Evolutionary conservation across 2,113 vertebrate species (phyloP).

Genomic region (Phalacrocorax aristotelis): DNA sequence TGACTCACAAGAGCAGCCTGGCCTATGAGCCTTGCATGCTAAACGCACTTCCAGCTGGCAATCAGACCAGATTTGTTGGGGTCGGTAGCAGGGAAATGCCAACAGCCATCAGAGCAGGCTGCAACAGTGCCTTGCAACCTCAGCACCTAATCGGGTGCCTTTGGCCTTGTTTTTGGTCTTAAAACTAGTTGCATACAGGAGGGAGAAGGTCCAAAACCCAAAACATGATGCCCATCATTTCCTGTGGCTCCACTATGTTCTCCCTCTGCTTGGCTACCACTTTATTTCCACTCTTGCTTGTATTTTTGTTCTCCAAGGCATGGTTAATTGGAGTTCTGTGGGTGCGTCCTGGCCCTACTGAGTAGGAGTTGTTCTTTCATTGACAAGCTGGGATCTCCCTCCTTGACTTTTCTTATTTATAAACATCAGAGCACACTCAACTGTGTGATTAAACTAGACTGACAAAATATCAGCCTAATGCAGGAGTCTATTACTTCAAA

Average conservation of each 20-base stretch:
- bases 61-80: accelerated
- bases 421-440: accelerated
- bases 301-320: not conserved
- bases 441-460: not conserved
- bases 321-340: not conserved
- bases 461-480: not conserved
- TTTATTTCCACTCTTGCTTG: not conserved
- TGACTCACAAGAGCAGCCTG: not conserved
- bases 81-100: not conserved
- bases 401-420: not conserved
- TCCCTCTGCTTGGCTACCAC: not conserved
- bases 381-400: not conserved
- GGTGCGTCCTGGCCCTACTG: not conserved
- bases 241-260: not conserved
- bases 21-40: not conserved
- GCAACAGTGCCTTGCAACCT: not conserved
- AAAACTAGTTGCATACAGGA: not conserved
- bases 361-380: not conserved
- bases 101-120: not conserved
- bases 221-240: not conserved
- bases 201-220: not conserved
- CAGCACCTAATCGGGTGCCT: not conserved
- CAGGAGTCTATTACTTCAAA: not conserved
- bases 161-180: not conserved
- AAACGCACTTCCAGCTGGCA: not conserved